phyloP scores from a whole-genome alignment of 2,797 vertebrate genomes.

The Xenentodon cancila region DNA sequence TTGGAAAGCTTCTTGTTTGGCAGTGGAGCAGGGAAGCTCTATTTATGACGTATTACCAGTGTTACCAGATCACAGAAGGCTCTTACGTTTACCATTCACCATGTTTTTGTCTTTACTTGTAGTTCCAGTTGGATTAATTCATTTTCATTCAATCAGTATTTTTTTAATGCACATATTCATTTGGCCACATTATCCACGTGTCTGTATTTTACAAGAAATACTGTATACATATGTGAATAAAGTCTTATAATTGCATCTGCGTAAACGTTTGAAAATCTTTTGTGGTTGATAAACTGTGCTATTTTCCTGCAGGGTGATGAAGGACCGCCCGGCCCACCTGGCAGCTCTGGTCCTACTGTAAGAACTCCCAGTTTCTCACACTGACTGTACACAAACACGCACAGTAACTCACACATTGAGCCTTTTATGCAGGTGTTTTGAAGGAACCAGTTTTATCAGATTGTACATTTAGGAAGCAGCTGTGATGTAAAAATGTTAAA shows the following conservation, averaged over 20 bases:
- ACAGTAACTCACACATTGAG: slow-evolving; percentile 3
- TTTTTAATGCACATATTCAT: background rate
- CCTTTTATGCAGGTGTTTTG: slow-evolving; percentile 8
- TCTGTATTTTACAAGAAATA: background rate
- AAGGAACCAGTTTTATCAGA: background rate
- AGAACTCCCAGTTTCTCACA: slow-evolving; percentile 59
- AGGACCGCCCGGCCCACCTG: slow-evolving; percentile 89
- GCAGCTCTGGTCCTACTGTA: slow-evolving; percentile 88
- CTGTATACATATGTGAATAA: background rate
- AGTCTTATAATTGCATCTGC: background rate
- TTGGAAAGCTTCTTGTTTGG: background rate
- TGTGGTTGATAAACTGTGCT: slow-evolving; percentile 20
- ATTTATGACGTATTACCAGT: background rate
- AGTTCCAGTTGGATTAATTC: background rate
- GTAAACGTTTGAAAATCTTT: slow-evolving; percentile 1
- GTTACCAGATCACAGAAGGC: background rate
- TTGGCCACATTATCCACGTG: background rate
- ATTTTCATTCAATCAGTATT: background rate
- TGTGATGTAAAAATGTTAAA: slow-evolving; percentile 12
- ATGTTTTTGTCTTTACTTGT: background rate
- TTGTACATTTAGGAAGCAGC: slow-evolving; percentile 16
- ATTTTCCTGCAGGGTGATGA: slow-evolving; percentile 89
- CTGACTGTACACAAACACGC: slow-evolving; percentile 7
- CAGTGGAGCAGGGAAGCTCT: background rate
- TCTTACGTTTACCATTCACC: background rate